A percentile compares a stretch with the other conserved stretches of the same genome.
phyloP scores from a whole-genome alignment of 2,797 vertebrate genomes.

The Sphenopsis melanotis region DNA sequence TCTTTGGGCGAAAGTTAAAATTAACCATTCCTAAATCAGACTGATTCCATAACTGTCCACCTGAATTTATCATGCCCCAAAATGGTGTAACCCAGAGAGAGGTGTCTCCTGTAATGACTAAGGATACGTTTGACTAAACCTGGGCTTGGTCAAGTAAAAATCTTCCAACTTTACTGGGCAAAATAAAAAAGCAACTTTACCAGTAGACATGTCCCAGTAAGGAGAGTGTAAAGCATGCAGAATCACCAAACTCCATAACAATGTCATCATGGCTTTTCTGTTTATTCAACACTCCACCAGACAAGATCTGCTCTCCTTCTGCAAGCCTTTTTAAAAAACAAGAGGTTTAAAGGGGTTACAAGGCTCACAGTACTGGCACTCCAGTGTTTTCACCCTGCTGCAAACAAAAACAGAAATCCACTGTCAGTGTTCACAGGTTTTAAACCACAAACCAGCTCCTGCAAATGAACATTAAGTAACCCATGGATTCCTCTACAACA shows the following conservation, averaged over 20 bases:
- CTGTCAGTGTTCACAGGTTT: neutral
- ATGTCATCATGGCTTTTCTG: constrained; percentile 98
- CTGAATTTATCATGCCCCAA: neutral
- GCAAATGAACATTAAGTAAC: neutral
- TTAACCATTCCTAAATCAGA: neutral
- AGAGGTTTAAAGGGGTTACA: constrained; percentile 57
- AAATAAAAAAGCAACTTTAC: constrained; percentile 68
- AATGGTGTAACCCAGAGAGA: neutral
- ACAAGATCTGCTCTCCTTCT: constrained; percentile 96
- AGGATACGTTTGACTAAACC: neutral
- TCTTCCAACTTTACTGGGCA: neutral
- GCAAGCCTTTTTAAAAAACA: constrained; percentile 82
- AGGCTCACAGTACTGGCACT: constrained; percentile 37
- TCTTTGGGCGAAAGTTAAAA: neutral
- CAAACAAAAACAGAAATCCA: constrained; percentile 52
- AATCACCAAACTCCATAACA: constrained; percentile 95
- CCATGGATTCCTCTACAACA: neutral
- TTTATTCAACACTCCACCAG: constrained; percentile 95
- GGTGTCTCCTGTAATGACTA: neutral
- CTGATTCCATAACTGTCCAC: neutral
- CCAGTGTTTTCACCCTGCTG: constrained; percentile 54
- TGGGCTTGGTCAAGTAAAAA: neutral
- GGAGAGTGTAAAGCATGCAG: constrained; percentile 93
- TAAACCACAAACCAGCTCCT: neutral
- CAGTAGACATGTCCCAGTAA: constrained; percentile 97